phyloP scores from a whole-genome alignment of 1,140 invertebrate species.

The Goniozus legneri region DNA sequence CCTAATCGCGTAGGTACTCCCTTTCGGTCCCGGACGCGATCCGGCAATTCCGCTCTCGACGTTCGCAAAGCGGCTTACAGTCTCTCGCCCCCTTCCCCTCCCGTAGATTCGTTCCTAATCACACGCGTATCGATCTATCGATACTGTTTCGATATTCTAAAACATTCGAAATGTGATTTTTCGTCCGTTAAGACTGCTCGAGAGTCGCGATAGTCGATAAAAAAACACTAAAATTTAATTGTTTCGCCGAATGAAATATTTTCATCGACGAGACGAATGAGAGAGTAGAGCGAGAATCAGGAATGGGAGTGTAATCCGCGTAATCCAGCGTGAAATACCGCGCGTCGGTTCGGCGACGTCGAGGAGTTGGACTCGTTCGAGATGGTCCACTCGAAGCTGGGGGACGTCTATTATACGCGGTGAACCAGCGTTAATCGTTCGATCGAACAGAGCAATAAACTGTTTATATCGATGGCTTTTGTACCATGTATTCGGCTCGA shows the following conservation, averaged over 20 bases:
- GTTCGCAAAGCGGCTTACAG: constrained; percentile 52
- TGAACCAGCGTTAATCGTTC: constrained; percentile 43
- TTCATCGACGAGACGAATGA: too few species aligned
- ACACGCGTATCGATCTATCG: constrained; percentile 11
- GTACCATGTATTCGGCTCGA: too few species aligned
- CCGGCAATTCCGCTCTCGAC: constrained; percentile 37
- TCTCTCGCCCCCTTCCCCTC: constrained; percentile 12
- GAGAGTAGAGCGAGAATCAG: too few species aligned
- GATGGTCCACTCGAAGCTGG: constrained; percentile 28
- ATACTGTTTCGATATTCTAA: too few species aligned
- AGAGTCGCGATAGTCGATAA: too few species aligned
- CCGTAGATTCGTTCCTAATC: too few species aligned
- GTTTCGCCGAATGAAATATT: too few species aligned
- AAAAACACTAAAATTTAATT: too few species aligned
- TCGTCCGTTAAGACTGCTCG: too few species aligned
- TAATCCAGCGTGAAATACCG: constrained; percentile 46
- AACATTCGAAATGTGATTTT: too few species aligned
- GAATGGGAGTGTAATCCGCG: constrained; percentile 42
- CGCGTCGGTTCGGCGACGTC: constrained; percentile 33
- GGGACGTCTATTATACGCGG: constrained; percentile 46
- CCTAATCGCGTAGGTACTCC: constrained; percentile 50
- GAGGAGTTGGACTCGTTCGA: constrained; percentile 44
- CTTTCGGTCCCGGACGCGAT: constrained; percentile 15
- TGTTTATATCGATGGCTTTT: too few species aligned
- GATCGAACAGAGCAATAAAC: too few species aligned